Conservation (phyloP, 1,140 invertebrate species). For the Tribolium castaneum region DNA sequence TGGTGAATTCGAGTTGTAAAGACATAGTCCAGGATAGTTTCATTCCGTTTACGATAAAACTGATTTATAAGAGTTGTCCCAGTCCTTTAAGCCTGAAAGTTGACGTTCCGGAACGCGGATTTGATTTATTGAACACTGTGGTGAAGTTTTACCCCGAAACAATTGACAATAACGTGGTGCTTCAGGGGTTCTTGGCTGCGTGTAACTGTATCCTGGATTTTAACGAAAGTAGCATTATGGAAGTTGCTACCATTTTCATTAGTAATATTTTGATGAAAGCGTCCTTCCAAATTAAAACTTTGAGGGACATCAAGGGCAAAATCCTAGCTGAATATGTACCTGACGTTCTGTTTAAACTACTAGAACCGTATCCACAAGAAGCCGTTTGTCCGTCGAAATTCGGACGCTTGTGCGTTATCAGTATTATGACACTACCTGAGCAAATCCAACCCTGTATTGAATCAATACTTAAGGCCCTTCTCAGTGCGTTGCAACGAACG, state of each 20-base stretch:
- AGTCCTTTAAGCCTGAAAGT: not conserved
- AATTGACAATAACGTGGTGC: slow-evolving; percentile 3
- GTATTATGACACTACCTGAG: slow-evolving; percentile 24
- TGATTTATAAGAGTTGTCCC: slow-evolving; percentile 14
- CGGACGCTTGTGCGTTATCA: slow-evolving; percentile 18
- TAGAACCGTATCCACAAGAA: slow-evolving; percentile 9
- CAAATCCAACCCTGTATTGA: slow-evolving; percentile 6
- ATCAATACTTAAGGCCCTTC: slow-evolving; percentile 7
- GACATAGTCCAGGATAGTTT: not conserved
- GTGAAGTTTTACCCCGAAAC: slow-evolving; percentile 14
- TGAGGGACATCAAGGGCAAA: slow-evolving; percentile 1
- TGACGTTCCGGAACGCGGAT: slow-evolving; percentile 8
- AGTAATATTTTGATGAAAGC: slow-evolving; percentile 25
- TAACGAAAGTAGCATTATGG: slow-evolving; percentile 13
- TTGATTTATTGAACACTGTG: slow-evolving; percentile 25
- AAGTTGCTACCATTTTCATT: slow-evolving; percentile 12
- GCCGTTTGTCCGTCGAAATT: slow-evolving; percentile 30
- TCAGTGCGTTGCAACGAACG: slow-evolving; percentile 18
- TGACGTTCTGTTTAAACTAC: slow-evolving; percentile 6
- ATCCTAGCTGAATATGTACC: slow-evolving; percentile 9
- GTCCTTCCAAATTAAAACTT: slow-evolving; percentile 11
- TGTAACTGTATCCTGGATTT: slow-evolving; percentile 7
- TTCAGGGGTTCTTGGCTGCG: slow-evolving; percentile 10
- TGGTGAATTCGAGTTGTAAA: not conserved
- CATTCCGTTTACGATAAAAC: slow-evolving; percentile 27